These are phyloP conservation scores for Heliconius melpomene DNA, from an alignment of 1,140 invertebrate genomes.

Conservation along the genomic window DNA sequence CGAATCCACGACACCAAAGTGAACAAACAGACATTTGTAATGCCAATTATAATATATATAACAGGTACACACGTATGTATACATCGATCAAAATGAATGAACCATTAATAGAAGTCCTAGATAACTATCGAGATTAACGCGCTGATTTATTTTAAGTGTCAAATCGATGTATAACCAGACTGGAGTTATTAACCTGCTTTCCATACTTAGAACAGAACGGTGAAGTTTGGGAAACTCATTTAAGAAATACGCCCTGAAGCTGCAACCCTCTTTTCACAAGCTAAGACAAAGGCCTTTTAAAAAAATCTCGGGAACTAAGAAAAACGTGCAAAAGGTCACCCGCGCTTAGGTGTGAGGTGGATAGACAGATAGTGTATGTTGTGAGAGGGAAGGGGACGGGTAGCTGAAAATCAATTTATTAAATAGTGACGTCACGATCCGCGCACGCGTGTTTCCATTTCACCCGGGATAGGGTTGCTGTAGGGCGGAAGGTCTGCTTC, in stretches of 20 bases:
- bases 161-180: constrained; percentile 35
- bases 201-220: constrained; percentile 32
- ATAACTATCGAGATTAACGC: constrained; percentile 11
- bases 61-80: neutral
- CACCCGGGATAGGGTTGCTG: constrained; percentile 74
- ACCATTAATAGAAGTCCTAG: constrained; percentile 28
- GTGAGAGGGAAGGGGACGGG: constrained; percentile 58
- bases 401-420: constrained; percentile 82
- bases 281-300: constrained; percentile 73
- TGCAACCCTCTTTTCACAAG: constrained; percentile 63
- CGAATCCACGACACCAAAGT: neutral
- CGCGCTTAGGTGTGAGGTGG: constrained; percentile 63
- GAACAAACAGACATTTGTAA: neutral
- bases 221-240: constrained; percentile 44
- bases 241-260: constrained; percentile 57
- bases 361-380: constrained; percentile 43
- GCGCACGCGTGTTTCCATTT: constrained; percentile 67
- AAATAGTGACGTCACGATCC: constrained; percentile 77
- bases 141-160: constrained; percentile 13
- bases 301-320: constrained; percentile 62
- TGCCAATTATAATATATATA: neutral
- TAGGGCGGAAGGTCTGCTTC: constrained; percentile 1
- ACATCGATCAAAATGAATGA: constrained; percentile 18
- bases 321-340: constrained; percentile 78
- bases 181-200: constrained; percentile 33